Evolutionary conservation across 37 sponge, comb jelly and placozoan species (phyloP).

Genomic region (Geodia barretti): DNA sequence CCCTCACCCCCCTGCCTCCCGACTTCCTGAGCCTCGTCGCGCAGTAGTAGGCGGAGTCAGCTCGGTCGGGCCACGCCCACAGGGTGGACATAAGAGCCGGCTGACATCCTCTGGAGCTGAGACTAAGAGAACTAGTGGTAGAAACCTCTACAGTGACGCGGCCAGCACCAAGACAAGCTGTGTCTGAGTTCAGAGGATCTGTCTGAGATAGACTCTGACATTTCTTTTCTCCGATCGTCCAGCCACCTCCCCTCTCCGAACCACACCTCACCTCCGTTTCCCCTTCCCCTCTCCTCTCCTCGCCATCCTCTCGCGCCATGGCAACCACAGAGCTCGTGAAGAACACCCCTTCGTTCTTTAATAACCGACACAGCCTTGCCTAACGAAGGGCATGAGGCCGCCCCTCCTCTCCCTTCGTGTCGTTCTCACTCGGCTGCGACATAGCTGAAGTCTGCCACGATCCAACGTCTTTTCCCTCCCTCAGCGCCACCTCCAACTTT

Average conservation of each 20-base stretch:
- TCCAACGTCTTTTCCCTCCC: background rate
- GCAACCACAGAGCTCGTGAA: background rate
- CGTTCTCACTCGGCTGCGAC: background rate
- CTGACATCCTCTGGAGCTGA: constrained; percentile 23
- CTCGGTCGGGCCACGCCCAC: constrained; percentile 5
- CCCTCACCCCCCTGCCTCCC: background rate
- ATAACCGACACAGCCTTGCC: background rate
- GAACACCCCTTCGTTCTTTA: background rate
- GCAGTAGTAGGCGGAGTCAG: too few relatives aligned
- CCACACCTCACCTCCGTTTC: too few relatives aligned
- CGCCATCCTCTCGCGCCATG: too few relatives aligned
- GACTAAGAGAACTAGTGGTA: constrained; percentile 2
- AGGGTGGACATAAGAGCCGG: background rate
- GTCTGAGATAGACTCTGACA: background rate
- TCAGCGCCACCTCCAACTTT: background rate
- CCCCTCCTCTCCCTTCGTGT: background rate
- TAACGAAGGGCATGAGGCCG: background rate
- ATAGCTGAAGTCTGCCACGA: background rate
- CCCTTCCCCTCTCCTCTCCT: background rate
- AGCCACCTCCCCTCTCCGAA: background rate
- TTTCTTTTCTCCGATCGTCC: background rate
- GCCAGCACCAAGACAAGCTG: background rate
- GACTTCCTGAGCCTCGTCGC: constrained; percentile 1
- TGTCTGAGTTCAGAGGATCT: background rate
- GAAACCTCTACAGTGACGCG: constrained; percentile 9